Evolutionary conservation across 2,888 invertebrate genomes (phyloP).

Genomic region (Eucera pruinosa): DNA sequence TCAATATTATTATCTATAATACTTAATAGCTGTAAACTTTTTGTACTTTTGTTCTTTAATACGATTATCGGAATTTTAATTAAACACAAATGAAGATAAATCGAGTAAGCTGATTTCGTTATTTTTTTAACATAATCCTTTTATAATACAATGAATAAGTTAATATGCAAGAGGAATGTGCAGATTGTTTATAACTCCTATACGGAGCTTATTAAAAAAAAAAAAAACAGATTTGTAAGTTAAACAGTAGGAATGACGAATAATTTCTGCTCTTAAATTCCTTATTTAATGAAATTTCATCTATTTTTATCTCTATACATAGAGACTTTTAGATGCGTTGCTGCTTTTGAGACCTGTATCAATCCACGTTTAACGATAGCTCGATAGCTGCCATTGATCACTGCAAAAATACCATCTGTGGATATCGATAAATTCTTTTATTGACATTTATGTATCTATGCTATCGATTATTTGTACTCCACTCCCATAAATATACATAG

Average conservation of each 20-base stretch:
- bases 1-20: too few relatives aligned
- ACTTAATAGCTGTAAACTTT: too few relatives aligned
- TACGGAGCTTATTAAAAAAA: too few relatives aligned
- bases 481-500: too few relatives aligned
- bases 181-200: too few relatives aligned
- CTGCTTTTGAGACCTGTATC: not conserved
- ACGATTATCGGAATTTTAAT: not conserved
- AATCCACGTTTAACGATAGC: not conserved
- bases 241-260: not conserved
- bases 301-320: not conserved
- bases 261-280: not conserved
- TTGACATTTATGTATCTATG: not conserved
- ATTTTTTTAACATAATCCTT: not conserved
- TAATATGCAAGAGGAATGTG: too few relatives aligned
- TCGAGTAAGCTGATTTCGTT: not conserved
- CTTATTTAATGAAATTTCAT: not conserved
- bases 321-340: not conserved
- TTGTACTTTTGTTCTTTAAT: not conserved
- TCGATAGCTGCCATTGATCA: not conserved
- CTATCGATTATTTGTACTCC: not conserved
- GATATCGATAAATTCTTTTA: constrained; percentile 7
- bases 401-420: not conserved
- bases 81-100: not conserved
- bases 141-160: not conserved
- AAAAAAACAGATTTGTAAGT: not conserved